Base-by-base conservation (phyloP, 2,113 vertebrate genomes). In the Oreocharis arfaki region DNA sequence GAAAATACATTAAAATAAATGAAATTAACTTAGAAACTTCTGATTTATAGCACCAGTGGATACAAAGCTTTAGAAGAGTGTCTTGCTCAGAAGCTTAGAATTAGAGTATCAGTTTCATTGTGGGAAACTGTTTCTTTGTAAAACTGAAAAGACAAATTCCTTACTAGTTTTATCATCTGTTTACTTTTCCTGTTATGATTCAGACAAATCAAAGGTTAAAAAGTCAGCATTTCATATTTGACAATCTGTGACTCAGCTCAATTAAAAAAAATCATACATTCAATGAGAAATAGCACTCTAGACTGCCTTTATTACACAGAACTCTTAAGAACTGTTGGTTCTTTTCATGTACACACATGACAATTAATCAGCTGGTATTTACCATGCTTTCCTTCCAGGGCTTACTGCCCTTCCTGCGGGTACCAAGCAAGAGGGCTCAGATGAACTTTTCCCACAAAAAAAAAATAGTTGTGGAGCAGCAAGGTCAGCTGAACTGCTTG, bases 91-190 rank as follows among this genome's bases (percentile, higher is more conserved):
- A 87, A 90, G 89, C 77, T 96, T 92, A 60, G 95, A 96, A 96
- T 95, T 95, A 95, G 89, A 92, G 19, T 87, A 96, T 87, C 86
- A 88, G 53, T 83, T 97, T 96, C 85, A 92, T 90, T 94, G 81
- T 89, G 95, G 87, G 94, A 95, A 97, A 90, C 67, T 82, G n/a
- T 71, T 93, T 85, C 87, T 94, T 96, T 96, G 55, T 85, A 19
- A 65, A 96, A 96, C 21, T 80, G 95, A 96, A 95, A 96, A 92
- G 76, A 95, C 80, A 90, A 59, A 95, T 94, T 96, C 93, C 94
- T 96, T 64, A 63, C 56, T 53, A 52, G 44, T 79, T 97, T 76
- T 93, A n/a, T 95, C 65, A 94, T 91, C 70, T 81, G 13, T 78
- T 85, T 95, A 71, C 96, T 96, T 96, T 95, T 96, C 89, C 60